Percentiles rank a stretch among this genome's conserved stretches.
Evolutionary conservation across 2,113 vertebrate genomes (phyloP).

Genomic region (Gopherus flavomarginatus): DNA sequence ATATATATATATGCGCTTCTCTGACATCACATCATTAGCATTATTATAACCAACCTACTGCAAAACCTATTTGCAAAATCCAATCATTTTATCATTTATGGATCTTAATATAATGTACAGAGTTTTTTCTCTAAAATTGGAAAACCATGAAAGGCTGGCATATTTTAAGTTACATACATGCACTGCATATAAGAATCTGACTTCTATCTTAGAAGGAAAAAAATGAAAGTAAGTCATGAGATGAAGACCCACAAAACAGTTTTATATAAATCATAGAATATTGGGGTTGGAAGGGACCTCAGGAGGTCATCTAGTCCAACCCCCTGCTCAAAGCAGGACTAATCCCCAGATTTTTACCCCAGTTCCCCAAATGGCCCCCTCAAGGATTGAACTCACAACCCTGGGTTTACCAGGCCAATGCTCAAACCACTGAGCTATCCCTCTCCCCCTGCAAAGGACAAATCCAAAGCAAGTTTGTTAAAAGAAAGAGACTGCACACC

Average conservation of each 20-base stretch:
- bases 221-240: conserved; percentile 1
- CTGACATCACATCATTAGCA: conserved; percentile 48
- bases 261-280: background rate
- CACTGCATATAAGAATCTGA: background rate
- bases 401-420: too few relatives aligned
- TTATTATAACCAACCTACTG: conserved; percentile 47
- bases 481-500: background rate
- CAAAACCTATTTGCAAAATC: conserved; percentile 58
- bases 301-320: too few relatives aligned
- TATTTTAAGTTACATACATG: conserved; percentile 26
- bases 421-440: too few relatives aligned
- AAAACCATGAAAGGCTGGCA: conserved; percentile 31
- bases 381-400: too few relatives aligned
- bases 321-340: too few relatives aligned
- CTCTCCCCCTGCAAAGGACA: too few relatives aligned
- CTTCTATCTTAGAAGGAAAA: background rate
- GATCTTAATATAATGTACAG: conserved; percentile 44
- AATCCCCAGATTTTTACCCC: too few relatives aligned
- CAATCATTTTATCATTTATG: conserved; percentile 57
- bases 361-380: too few relatives aligned
- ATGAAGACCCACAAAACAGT: background rate
- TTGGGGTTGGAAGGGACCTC: too few relatives aligned
- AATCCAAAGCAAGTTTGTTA: background rate
- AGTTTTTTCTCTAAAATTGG: conserved; percentile 33
- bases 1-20: conserved; percentile 11